Percentiles rank a stretch among this genome's conserved stretches.
These are phyloP conservation scores for Chamaetylas fuelleborni DNA, from an alignment of 2,113 vertebrate species.

Conservation along the genomic window DNA sequence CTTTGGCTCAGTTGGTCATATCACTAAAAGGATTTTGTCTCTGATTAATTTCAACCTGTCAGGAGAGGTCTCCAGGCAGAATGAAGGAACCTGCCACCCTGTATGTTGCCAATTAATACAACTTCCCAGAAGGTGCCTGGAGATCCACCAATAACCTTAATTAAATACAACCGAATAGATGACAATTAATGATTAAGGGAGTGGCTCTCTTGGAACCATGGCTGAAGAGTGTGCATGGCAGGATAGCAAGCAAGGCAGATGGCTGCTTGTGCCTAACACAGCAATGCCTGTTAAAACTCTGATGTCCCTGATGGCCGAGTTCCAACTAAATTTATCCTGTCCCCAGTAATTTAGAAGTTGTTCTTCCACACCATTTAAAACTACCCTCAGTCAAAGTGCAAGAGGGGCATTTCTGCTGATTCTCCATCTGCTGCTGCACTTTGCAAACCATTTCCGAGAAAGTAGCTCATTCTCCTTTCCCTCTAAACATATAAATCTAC, in stretches of 20 bases:
- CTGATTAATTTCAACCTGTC: conserved; percentile 30
- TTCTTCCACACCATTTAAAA: not conserved
- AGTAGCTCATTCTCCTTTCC: not conserved
- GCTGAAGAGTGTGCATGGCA: not conserved
- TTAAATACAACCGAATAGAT: not conserved
- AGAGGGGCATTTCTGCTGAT: not conserved
- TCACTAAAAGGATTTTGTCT: conserved; percentile 53
- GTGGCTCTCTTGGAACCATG: not conserved
- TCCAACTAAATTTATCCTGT: not conserved
- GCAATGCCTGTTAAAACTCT: not conserved
- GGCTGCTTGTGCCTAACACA: not conserved
- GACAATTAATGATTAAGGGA: not conserved
- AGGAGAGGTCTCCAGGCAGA: not conserved
- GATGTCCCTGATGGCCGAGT: not conserved
- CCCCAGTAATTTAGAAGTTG: not conserved
- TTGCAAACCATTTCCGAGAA: not conserved
- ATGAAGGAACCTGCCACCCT: not conserved
- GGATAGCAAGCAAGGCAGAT: not conserved
- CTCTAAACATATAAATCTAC: not conserved
- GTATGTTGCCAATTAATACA: not conserved
- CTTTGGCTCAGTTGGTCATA: conserved; percentile 29
- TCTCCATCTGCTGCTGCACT: not conserved
- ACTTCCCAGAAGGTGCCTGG: conserved; percentile 9
- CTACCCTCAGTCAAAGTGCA: not conserved
- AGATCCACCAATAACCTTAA: conserved; percentile 21